These are phyloP conservation scores for Chionomys nivalis DNA, from an alignment of 2,113 vertebrate genomes.

Conservation along the genomic window DNA sequence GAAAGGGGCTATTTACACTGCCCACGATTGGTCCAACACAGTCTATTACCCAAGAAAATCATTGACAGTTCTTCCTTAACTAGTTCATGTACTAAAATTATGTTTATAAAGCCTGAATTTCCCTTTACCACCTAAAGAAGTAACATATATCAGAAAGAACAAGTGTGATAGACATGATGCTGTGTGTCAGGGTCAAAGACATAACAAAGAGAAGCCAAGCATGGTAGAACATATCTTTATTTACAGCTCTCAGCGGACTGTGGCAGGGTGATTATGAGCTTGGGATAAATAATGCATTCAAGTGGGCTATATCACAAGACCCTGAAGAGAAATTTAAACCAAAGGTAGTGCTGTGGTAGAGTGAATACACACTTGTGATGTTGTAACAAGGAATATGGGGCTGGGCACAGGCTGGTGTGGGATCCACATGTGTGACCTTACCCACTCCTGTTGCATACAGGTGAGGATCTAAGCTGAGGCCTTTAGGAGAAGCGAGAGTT, in stretches of 20 bases:
- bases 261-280: not conserved
- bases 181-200: not conserved
- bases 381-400: not conserved
- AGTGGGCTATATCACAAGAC: not conserved
- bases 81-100: not conserved
- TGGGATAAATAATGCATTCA: not conserved
- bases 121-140: not conserved
- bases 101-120: not conserved
- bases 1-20: not conserved
- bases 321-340: not conserved
- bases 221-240: not conserved
- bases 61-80: not conserved
- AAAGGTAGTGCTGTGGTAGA: not conserved
- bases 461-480: not conserved
- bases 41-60: not conserved
- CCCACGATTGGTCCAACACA: not conserved
- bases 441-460: not conserved
- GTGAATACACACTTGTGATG: not conserved
- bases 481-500: conserved; percentile 1
- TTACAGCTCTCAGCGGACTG: not conserved
- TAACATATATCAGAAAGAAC: not conserved
- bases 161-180: not conserved
- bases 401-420: not conserved
- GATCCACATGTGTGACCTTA: not conserved
- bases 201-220: not conserved